Conservation (phyloP, 1,140 invertebrate species). For the Vanessa atalanta region DNA sequence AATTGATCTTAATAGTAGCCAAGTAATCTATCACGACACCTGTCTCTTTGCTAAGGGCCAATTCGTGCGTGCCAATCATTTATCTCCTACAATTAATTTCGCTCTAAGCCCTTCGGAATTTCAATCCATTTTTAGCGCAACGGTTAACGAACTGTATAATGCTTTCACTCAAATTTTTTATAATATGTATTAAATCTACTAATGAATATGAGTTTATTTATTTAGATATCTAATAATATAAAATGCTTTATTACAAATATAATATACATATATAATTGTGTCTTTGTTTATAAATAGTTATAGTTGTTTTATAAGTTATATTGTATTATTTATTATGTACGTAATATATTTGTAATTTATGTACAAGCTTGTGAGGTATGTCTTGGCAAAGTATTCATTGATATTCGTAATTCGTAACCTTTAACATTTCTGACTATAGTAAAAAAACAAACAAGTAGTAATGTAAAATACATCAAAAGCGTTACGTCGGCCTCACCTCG, state of each 20-base stretch:
- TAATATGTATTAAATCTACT: slow-evolving; percentile 3
- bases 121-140: slow-evolving; percentile 40
- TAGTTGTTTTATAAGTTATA: too few relatives aligned
- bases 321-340: too few relatives aligned
- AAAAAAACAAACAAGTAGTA: not conserved
- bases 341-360: too few relatives aligned
- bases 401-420: too few relatives aligned
- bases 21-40: slow-evolving; percentile 32
- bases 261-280: too few relatives aligned
- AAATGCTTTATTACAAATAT: too few relatives aligned
- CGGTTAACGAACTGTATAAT: slow-evolving; percentile 38
- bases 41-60: slow-evolving; percentile 44
- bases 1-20: slow-evolving; percentile 2
- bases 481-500: not conserved
- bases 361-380: too few relatives aligned
- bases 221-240: not conserved
- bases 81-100: slow-evolving; percentile 39
- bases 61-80: slow-evolving; percentile 62
- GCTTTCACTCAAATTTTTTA: slow-evolving; percentile 34
- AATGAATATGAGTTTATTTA: not conserved
- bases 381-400: too few relatives aligned
- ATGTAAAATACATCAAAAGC: slow-evolving; percentile 2
- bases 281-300: too few relatives aligned
- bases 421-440: too few relatives aligned
- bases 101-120: slow-evolving; percentile 37